Conservation (phyloP, 1,140 invertebrate genomes). For the Helicoverpa zea region DNA sequence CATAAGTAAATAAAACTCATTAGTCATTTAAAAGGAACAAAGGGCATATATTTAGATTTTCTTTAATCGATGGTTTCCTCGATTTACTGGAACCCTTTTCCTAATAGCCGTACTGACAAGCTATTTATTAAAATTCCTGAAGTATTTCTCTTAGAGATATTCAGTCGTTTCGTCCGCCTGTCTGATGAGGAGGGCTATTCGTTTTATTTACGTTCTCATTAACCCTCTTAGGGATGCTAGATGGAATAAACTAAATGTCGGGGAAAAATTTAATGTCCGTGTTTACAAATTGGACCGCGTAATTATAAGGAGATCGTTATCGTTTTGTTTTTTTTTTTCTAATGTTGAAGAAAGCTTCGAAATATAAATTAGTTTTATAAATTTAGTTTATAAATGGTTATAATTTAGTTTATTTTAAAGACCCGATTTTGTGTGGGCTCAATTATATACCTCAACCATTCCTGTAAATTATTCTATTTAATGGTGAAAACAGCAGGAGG, state of each 20-base stretch:
- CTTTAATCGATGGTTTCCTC: neutral
- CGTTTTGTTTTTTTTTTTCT: neutral
- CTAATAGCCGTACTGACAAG: neutral
- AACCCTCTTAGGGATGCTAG: slow-evolving; percentile 24
- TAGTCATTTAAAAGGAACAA: neutral
- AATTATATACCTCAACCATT: too few relatives aligned
- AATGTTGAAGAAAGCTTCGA: neutral
- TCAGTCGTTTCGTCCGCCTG: neutral
- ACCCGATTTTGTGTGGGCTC: too few relatives aligned
- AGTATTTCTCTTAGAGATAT: slow-evolving; percentile 17
- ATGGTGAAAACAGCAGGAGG: too few relatives aligned
- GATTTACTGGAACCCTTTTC: neutral
- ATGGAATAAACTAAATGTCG: slow-evolving; percentile 27
- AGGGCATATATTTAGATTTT: neutral
- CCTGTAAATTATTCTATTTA: too few relatives aligned
- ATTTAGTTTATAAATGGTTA: too few relatives aligned
- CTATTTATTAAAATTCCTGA: slow-evolving; percentile 2
- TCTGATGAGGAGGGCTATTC: slow-evolving; percentile 31
- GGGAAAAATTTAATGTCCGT: slow-evolving; percentile 5
- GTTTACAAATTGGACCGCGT: slow-evolving; percentile 6
- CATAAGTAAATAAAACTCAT: neutral
- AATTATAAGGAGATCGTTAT: neutral
- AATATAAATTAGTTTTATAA: too few relatives aligned
- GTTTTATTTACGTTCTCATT: slow-evolving; percentile 43
- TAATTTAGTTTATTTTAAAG: too few relatives aligned